Evolutionary conservation across 2,888 invertebrate species (phyloP).

Genomic region (Zele albiditarsus): DNA sequence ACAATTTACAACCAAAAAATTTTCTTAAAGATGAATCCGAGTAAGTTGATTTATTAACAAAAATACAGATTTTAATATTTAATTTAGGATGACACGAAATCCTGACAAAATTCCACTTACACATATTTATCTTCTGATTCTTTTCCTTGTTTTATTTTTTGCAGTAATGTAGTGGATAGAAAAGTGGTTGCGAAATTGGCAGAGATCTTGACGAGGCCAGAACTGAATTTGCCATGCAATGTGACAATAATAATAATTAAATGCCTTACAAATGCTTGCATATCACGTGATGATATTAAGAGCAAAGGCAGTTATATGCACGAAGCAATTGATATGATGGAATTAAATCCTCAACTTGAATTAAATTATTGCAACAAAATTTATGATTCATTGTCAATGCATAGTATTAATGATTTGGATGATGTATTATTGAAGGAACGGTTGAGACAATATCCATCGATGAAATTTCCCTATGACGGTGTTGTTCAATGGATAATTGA

Average conservation of each 20-base stretch:
- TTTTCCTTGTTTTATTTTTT: constrained; percentile 33
- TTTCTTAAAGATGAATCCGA: constrained; percentile 54
- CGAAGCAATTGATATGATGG: constrained; percentile 43
- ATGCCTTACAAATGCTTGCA: constrained; percentile 66
- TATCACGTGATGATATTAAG: constrained; percentile 28
- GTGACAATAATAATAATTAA: constrained; percentile 62
- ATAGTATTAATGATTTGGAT: constrained; percentile 30
- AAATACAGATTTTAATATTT: background rate
- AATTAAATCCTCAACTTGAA: constrained; percentile 39
- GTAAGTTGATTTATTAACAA: constrained; percentile 24
- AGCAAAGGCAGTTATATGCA: constrained; percentile 51
- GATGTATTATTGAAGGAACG: background rate
- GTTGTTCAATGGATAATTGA: constrained; percentile 57
- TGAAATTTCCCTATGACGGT: constrained; percentile 63
- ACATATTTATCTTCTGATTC: background rate
- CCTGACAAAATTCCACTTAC: background rate
- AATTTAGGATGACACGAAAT: background rate
- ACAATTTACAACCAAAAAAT: constrained; percentile 58
- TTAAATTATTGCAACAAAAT: constrained; percentile 41
- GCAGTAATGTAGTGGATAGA: constrained; percentile 54
- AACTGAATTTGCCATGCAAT: constrained; percentile 48
- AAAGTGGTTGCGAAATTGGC: constrained; percentile 60
- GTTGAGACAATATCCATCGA: constrained; percentile 21
- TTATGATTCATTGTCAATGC: constrained; percentile 47
- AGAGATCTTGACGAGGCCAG: constrained; percentile 53